Conservation (phyloP, 2,113 vertebrate genomes). For the Cryptotis parvus region DNA sequence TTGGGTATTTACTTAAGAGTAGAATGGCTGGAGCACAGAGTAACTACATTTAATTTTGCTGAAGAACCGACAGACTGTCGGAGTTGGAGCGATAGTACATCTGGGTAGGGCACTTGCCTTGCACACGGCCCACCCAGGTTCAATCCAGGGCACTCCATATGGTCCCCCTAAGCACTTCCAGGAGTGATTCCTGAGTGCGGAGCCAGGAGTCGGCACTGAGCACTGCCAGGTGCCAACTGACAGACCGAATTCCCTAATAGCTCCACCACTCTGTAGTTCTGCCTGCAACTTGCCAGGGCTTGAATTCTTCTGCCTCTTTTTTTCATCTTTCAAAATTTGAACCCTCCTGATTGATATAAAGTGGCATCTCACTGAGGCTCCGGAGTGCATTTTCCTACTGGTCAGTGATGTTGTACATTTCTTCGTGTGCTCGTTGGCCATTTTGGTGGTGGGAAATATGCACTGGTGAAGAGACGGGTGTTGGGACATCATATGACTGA, state of each 20-base stretch:
- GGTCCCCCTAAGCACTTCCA: too few relatives aligned
- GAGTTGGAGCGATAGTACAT: too few relatives aligned
- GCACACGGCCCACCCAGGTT: too few relatives aligned
- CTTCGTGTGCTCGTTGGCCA: not conserved
- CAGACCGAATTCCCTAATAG: too few relatives aligned
- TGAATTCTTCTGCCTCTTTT: not conserved
- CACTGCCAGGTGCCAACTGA: too few relatives aligned
- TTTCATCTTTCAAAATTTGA: too few relatives aligned
- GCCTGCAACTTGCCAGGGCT: not conserved
- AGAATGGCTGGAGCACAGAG: not conserved
- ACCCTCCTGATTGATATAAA: not conserved
- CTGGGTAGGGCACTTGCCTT: too few relatives aligned
- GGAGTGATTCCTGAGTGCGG: too few relatives aligned
- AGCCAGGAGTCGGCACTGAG: too few relatives aligned
- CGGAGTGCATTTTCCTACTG: not conserved
- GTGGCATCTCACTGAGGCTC: not conserved
- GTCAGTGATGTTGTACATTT: not conserved
- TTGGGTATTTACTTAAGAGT: not conserved
- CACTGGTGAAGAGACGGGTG: too few relatives aligned
- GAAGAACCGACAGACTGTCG: not conserved
- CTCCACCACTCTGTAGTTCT: not conserved
- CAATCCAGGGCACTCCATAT: too few relatives aligned
- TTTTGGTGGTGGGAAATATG: not conserved
- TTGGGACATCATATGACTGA: too few relatives aligned
- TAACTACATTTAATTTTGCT: conserved; percentile 8